A percentile compares a stretch with the other conserved stretches of the same genome.
These are phyloP conservation scores for Nasonia giraulti DNA, from an alignment of 1,140 invertebrate genomes.

Conservation along the genomic window DNA sequence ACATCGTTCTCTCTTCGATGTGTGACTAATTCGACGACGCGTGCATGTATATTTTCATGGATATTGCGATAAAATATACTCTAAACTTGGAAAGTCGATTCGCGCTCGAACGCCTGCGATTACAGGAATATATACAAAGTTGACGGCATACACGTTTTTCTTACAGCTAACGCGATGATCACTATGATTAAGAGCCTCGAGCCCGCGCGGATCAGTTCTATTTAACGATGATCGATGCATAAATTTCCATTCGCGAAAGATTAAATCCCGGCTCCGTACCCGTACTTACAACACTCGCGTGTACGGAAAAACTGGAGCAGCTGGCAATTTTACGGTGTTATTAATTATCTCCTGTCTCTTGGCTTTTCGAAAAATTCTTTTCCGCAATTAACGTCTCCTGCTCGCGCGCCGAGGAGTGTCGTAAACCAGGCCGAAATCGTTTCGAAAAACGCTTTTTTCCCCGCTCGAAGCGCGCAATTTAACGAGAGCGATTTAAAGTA, in stretches of 20 bases:
- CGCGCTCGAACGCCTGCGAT: neutral
- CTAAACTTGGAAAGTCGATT: neutral
- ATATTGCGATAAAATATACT: neutral
- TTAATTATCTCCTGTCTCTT: constrained; percentile 3
- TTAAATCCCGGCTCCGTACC: neutral
- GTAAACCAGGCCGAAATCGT: neutral
- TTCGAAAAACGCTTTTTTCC: neutral
- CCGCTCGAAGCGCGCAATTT: neutral
- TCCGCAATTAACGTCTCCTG: neutral
- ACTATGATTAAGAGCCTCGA: neutral
- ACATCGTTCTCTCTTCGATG: neutral
- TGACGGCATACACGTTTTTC: neutral
- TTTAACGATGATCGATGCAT: neutral
- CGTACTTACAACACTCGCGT: neutral
- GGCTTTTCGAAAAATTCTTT: constrained; percentile 21
- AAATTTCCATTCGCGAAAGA: neutral
- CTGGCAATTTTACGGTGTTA: neutral
- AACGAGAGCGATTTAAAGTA: neutral
- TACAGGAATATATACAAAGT: neutral
- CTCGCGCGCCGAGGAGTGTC: neutral
- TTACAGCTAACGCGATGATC: neutral
- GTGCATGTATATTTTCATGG: neutral
- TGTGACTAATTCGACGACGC: neutral
- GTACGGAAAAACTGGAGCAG: constrained; percentile 20
- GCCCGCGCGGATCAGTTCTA: no score